Conservation (phyloP, 1,140 invertebrate genomes). For the Aphelinus atriplicis region DNA sequence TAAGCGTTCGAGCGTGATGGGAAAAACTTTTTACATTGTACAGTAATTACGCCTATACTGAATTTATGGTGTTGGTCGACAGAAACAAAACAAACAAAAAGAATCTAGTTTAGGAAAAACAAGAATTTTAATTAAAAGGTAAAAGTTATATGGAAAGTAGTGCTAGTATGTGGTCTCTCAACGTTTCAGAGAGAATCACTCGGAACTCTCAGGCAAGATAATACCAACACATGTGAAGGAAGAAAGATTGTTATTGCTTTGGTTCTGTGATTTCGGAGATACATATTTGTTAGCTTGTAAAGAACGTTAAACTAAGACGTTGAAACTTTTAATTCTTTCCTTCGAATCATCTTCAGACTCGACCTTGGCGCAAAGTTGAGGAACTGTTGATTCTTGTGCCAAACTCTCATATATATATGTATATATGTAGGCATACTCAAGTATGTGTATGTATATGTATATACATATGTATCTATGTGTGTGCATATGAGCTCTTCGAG, state of each 20-base stretch:
- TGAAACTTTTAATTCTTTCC: constrained; percentile 60
- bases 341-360: constrained; percentile 32
- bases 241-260: constrained; percentile 64
- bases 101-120: constrained; percentile 24
- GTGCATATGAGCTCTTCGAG: constrained; percentile 26
- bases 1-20: constrained; percentile 26
- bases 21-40: constrained; percentile 65
- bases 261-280: constrained; percentile 66
- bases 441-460: constrained; percentile 12
- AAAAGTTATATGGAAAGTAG: constrained; percentile 2
- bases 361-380: constrained; percentile 55
- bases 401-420: constrained; percentile 55
- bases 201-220: constrained; percentile 52
- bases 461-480: constrained; percentile 30
- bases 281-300: constrained; percentile 66
- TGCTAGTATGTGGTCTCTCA: constrained; percentile 31
- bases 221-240: constrained; percentile 46
- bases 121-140: constrained; percentile 21
- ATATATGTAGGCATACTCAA: constrained; percentile 14
- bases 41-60: constrained; percentile 63
- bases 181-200: constrained; percentile 45
- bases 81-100: constrained; percentile 40
- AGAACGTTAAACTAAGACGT: constrained; percentile 63
- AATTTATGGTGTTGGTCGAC: constrained; percentile 58
- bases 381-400: constrained; percentile 62